Evolutionary conservation across 1,140 invertebrate genomes (phyloP), one percentile per base, ranked within the genome.

Genomic region (Megalonaias nervosa): DNA sequence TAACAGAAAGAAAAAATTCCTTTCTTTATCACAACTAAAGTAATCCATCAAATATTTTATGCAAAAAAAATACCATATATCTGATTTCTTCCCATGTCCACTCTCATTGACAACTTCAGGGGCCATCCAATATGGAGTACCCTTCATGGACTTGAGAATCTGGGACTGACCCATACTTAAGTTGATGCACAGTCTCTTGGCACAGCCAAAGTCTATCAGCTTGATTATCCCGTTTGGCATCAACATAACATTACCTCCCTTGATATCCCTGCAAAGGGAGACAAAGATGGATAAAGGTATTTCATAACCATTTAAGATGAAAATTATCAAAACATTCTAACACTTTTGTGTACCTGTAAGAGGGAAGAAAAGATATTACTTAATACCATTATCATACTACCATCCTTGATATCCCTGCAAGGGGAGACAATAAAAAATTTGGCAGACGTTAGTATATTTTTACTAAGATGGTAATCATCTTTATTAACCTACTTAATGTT

Each of bases 241-340:
- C 80, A 99, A 91, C 19, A 99, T 93, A 81, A 99, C 99, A 2
- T 98, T 99, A 90, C 99, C 98, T 67, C 96, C 97, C 90, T 99
- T 99, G 71, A 99, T 99, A 89, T 99, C 98, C 81, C 98, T 93
- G 82, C 12, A 48, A 48, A 11, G 38, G 38, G 38, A 48, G 38
- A 48, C 38, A 48, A 48, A 48, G 11, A 48, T 48, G 38, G 9
- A 48, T 11, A 48, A 9, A 6, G 11, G 38, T 48, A 6, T 48
- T 48, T 48, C 6, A 48, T 48, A 48, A 48, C 4, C 38, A 48
- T 48, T 48, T 48, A 48, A 48, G 38, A 48, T 6, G 38, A 5
- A 48, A 48, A 48, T 48, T 48, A 48, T 6, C 38, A 48, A 9
- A 6, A 48, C 11, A 48, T 48, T 48, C 38, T 48, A 4, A 48